Conservation (phyloP, 2,797 vertebrate species). For the Hypotaenidia philippensis region DNA sequence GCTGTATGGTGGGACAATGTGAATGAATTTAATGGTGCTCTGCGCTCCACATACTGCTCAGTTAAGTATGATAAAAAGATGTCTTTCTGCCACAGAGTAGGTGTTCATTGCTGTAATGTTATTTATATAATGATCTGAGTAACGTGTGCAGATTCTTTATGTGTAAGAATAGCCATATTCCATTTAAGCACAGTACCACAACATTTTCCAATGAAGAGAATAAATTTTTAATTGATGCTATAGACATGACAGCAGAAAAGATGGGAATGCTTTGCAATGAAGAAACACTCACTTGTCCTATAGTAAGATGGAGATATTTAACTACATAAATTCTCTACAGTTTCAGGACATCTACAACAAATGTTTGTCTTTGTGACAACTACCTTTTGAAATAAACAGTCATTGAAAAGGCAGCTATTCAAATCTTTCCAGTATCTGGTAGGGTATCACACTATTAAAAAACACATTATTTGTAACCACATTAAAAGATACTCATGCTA, state of each 20-base stretch:
- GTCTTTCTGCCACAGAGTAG: constrained; percentile 55
- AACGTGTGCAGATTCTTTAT: constrained; percentile 10
- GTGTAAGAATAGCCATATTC: not conserved
- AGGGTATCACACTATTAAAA: not conserved
- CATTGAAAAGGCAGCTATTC: not conserved
- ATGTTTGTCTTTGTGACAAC: not conserved
- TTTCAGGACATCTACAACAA: not conserved
- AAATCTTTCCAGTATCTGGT: not conserved
- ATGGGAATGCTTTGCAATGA: not conserved
- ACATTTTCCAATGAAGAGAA: not conserved
- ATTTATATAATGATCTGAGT: constrained; percentile 51
- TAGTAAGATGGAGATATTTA: not conserved
- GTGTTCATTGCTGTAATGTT: constrained; percentile 25
- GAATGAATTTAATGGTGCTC: constrained; percentile 80
- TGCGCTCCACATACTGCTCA: constrained; percentile 78
- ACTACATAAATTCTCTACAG: accelerated
- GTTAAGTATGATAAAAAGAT: constrained; percentile 77
- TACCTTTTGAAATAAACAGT: not conserved
- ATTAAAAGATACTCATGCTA: not conserved
- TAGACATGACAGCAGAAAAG: not conserved
- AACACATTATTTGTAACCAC: not conserved
- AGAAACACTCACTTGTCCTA: not conserved
- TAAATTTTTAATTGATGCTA: not conserved
- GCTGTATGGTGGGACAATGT: constrained; percentile 79
- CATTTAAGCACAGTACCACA: not conserved